Percentiles rank a stretch among this genome's conserved stretches.
These are phyloP conservation scores for Lamproptera curius DNA, from an alignment of 2,888 invertebrate species.

Conservation along the genomic window DNA sequence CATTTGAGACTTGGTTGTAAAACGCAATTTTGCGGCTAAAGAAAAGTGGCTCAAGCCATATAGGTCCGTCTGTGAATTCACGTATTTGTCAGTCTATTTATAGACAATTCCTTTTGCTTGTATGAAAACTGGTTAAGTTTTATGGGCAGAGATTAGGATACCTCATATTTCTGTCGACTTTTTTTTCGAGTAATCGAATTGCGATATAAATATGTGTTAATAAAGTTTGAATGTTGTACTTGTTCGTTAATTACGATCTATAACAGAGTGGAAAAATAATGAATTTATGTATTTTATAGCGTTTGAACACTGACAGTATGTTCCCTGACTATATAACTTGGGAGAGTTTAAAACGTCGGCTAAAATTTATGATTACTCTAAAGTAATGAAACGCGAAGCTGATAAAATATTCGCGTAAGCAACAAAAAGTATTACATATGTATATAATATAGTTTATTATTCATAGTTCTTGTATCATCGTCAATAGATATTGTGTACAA, in stretches of 20 bases:
- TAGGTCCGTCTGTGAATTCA: slow-evolving; percentile 3
- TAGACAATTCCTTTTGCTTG: slow-evolving; percentile 7
- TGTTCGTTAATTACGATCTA: background rate
- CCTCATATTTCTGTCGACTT: slow-evolving; percentile 7
- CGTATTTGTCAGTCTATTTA: slow-evolving; percentile 17
- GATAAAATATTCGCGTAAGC: no score
- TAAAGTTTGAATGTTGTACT: background rate
- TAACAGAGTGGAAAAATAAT: background rate
- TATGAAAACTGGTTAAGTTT: slow-evolving; percentile 3
- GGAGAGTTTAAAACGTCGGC: background rate
- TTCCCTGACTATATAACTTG: background rate
- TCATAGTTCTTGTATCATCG: no score
- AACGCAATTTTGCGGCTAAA: background rate
- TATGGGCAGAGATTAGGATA: slow-evolving; percentile 8
- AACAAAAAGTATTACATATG: no score
- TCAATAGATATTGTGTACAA: background rate
- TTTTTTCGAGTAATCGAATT: slow-evolving; percentile 7
- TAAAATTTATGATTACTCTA: background rate
- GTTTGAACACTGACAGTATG: no score
- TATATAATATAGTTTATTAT: no score
- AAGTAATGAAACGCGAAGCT: no score
- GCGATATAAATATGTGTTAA: slow-evolving; percentile 1
- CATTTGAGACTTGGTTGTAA: background rate
- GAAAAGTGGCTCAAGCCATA: slow-evolving; percentile 11
- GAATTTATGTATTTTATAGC: no score